Conservation (phyloP, 2,113 vertebrate genomes). For the Pituophis catenifer region DNA sequence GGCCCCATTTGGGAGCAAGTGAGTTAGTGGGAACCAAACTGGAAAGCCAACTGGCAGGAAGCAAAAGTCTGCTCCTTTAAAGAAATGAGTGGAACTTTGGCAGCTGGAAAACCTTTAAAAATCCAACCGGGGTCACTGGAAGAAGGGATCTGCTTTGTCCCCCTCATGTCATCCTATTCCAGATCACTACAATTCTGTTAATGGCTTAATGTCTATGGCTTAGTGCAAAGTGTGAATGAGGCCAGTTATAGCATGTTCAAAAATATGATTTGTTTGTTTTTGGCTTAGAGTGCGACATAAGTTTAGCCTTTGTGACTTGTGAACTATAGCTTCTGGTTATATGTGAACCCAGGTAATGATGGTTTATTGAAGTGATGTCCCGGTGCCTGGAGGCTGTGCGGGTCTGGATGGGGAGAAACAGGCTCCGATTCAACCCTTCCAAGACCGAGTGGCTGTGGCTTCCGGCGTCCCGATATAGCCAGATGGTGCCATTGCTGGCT, state of each 20-base stretch:
- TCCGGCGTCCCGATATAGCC: no score
- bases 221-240: not conserved
- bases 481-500: no score
- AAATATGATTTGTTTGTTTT: not conserved
- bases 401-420: no score
- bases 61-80: not conserved
- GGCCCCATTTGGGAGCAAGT: not conserved
- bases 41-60: not conserved
- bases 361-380: not conserved
- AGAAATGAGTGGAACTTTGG: not conserved
- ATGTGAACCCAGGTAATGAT: not conserved
- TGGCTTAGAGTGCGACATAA: not conserved
- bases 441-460: no score
- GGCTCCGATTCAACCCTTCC: no score
- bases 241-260: not conserved
- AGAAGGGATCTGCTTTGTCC: not conserved
- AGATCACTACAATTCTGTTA: not conserved
- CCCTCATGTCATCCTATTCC: not conserved
- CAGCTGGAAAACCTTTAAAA: not conserved
- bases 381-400: no score
- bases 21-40: not conserved
- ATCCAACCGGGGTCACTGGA: not conserved
- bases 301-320: not conserved
- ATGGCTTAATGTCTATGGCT: not conserved
- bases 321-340: not conserved